Evolutionary conservation across 64 coral and sea anemone species (phyloP).

Genomic region (Montipora sp.): DNA sequence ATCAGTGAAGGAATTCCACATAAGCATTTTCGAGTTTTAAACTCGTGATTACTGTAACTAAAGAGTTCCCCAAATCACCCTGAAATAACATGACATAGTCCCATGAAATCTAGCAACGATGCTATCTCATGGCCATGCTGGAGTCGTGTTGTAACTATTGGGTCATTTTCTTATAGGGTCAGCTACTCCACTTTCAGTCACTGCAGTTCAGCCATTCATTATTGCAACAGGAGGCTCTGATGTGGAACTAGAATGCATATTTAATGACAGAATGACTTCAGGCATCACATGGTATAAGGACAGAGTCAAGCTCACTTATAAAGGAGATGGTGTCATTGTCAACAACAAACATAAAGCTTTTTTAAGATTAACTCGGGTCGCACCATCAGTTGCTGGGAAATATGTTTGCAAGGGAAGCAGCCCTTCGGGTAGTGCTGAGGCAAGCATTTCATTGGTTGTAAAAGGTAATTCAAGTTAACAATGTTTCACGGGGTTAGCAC

Average conservation of each 20-base stretch:
- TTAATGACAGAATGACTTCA: constrained; percentile 28
- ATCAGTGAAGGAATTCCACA: no score
- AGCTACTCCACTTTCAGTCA: background rate
- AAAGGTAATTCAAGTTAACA: constrained; percentile 17
- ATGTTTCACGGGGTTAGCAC: no score
- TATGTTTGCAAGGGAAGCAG: constrained; percentile 14
- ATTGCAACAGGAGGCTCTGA: background rate
- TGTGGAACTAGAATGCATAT: constrained; percentile 42
- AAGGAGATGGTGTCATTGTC: background rate
- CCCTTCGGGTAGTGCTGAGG: constrained; percentile 28
- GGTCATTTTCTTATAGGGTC: background rate
- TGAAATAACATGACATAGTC: no score
- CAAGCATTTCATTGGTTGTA: constrained; percentile 44
- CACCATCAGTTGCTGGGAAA: constrained; percentile 2
- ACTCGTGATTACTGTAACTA: no score
- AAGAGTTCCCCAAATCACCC: no score
- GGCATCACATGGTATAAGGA: constrained; percentile 61
- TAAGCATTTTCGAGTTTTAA: no score
- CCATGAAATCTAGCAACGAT: no score
- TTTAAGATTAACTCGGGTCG: constrained; percentile 8
- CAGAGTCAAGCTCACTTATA: background rate
- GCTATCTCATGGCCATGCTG: background rate
- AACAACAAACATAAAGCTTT: constrained; percentile 3
- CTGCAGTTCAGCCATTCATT: background rate
- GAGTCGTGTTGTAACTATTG: background rate